Conservation (phyloP, 2,797 vertebrate species). For the Argya squamiceps region DNA sequence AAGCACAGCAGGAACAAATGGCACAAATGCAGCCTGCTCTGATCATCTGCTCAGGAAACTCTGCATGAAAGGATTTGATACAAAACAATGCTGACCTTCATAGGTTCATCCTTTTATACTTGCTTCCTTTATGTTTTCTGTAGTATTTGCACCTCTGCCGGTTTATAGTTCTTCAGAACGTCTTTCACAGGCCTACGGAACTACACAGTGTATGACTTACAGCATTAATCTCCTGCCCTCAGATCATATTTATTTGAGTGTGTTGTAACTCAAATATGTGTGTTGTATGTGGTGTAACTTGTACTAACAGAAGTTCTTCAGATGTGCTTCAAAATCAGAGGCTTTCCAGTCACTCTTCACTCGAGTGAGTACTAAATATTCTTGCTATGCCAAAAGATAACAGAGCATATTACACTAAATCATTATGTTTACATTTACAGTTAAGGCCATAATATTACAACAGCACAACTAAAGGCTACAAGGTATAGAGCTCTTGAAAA, state of each 20-base stretch:
- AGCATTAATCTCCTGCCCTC: not conserved
- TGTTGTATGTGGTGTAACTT: not conserved
- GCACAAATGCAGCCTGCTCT: fast-evolving
- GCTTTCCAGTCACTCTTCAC: not conserved
- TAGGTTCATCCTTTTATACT: not conserved
- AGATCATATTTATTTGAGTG: not conserved
- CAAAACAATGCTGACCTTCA: not conserved
- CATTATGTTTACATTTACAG: not conserved
- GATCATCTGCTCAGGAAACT: not conserved
- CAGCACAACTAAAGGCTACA: not conserved
- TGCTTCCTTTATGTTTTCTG: not conserved
- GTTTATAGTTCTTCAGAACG: not conserved
- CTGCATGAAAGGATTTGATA: not conserved
- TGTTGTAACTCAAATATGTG: no score
- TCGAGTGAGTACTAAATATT: not conserved
- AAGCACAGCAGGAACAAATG: not conserved
- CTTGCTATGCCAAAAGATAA: not conserved
- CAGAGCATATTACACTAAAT: not conserved
- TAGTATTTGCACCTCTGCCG: not conserved
- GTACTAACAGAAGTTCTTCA: not conserved
- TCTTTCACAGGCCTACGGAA: not conserved
- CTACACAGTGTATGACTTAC: not conserved
- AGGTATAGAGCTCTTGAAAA: not conserved
- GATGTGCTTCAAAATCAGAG: not conserved
- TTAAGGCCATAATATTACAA: not conserved